Base-by-base conservation (phyloP, 2,113 vertebrate species). In the Camelus bactrianus region DNA sequence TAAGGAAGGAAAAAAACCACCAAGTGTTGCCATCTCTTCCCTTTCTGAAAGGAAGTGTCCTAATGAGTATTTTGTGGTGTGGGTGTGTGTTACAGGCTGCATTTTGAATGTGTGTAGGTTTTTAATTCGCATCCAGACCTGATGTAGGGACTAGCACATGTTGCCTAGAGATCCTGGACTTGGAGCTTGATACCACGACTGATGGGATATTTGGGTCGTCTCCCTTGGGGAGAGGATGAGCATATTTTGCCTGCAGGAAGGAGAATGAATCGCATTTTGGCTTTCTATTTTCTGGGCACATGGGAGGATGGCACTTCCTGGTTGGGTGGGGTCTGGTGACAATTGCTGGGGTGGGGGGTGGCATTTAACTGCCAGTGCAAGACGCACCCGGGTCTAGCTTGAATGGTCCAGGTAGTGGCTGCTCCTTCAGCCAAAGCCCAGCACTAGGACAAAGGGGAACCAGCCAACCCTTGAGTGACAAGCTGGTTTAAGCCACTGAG, bases 1-100 rank as follows among this genome's bases (percentile, higher is more conserved):
- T 64, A 83, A 85, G 83, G 24, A 97, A 93, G n/a, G 54, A 69
- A 94, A 90, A 35, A 89, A 65, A n/a, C 16, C 75, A 8, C 52
- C 22, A 58, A 48, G 62, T 42, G 28, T 46, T 48, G 14, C 26
- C 26, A 52, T 64, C 50, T 75, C 80, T 80, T 83, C 24, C 56
- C 32, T 64, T 62, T 58, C 42, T 58, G 22, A 75, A 26, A 22
- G 48, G 62, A 26, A 97, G 19, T 30, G 8, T 62, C 60, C 13
- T 11, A 7, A 35, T 12, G 35, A 35, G 6, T 80, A 30, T 48
- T 46, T 50, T 76, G 22, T 26, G 24, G 46, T 84, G 70, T 50
- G 20, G 26, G 46, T 87, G 50, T 52, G 35, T 56, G 28, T 77
- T 24, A 52, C 22, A n/a, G 6, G 35, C n/a, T 64, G 3, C 60